phyloP scores from a whole-genome alignment of 2,113 vertebrate species.

The Mesitornis unicolor region DNA sequence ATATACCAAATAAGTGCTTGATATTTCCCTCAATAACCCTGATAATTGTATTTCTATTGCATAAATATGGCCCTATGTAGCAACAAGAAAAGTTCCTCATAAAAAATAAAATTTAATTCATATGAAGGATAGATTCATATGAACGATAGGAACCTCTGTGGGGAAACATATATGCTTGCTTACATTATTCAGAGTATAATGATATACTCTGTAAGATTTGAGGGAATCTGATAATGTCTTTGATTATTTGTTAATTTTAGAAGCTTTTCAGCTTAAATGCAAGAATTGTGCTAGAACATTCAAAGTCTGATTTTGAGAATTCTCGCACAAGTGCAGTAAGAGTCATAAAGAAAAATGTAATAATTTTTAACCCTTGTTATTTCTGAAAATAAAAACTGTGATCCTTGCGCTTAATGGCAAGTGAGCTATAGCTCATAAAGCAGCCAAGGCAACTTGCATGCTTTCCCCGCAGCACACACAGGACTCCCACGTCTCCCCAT shows the following conservation, averaged over 20 bases:
- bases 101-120: background rate
- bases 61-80: background rate
- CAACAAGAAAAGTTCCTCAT: background rate
- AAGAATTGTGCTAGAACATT: background rate
- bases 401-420: background rate
- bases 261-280: background rate
- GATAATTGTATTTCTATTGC: background rate
- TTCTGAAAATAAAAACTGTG: background rate
- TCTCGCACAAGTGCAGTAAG: background rate
- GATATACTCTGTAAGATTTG: background rate
- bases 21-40: background rate
- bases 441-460: fast-evolving
- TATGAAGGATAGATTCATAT: background rate
- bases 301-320: background rate
- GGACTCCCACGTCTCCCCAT: background rate
- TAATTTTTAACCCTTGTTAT: background rate
- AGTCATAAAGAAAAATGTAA: background rate
- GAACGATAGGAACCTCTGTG: background rate
- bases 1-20: background rate
- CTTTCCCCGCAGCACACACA: background rate
- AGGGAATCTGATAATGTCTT: background rate
- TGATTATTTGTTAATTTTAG: background rate
- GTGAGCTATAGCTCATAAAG: background rate
- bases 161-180: background rate
- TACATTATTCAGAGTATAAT: too few species aligned